phyloP scores from a whole-genome alignment of 1,140 invertebrate genomes.

The Tetragonula clypearis region DNA sequence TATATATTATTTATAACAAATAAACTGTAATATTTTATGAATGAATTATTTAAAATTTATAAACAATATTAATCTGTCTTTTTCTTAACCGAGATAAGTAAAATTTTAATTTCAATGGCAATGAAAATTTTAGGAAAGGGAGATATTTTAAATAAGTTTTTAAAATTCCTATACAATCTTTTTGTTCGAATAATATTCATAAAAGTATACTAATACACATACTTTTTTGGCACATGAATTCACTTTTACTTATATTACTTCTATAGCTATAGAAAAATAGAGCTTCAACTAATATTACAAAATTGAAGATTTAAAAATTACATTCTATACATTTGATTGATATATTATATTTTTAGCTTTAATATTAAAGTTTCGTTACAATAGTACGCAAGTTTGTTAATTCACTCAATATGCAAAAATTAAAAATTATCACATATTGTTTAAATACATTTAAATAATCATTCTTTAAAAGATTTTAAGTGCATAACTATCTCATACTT shows the following conservation, averaged over 20 bases:
- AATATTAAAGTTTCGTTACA: neutral
- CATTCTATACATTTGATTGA: conserved; percentile 32
- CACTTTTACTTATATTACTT: conserved; percentile 70
- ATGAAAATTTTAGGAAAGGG: neutral
- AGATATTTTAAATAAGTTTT: neutral
- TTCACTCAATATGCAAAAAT: neutral
- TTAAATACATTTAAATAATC: neutral
- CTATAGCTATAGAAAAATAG: conserved; percentile 54
- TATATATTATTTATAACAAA: neutral
- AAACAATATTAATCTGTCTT: neutral
- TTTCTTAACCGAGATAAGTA: neutral
- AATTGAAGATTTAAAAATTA: conserved; percentile 66
- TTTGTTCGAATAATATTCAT: conserved; percentile 10
- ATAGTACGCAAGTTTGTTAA: neutral
- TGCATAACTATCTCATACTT: conserved; percentile 35
- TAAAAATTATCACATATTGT: neutral
- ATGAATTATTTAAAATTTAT: neutral
- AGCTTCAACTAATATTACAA: conserved; percentile 52
- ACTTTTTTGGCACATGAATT: conserved; percentile 81
- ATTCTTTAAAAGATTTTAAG: conserved; percentile 5
- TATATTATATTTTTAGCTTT: conserved; percentile 39
- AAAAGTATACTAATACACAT: conserved; percentile 57
- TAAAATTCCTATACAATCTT: neutral
- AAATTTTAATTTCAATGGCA: neutral
- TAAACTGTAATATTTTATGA: neutral